These are phyloP conservation scores for Rhincodon typus DNA, from an alignment of 2,797 vertebrate species.

Conservation along the genomic window DNA sequence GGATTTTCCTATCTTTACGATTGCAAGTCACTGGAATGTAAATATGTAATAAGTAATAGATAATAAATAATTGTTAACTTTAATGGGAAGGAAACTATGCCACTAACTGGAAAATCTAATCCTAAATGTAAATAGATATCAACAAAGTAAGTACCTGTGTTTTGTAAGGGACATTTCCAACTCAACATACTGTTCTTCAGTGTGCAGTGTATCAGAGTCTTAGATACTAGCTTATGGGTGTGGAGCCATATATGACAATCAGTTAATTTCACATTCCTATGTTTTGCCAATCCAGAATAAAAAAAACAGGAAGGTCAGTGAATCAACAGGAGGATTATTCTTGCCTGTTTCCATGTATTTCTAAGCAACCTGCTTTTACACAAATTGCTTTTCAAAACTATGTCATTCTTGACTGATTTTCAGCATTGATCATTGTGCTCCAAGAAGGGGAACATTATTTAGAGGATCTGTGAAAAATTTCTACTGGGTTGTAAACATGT, in stretches of 20 bases:
- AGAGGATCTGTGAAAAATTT: not conserved
- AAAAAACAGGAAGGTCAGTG: not conserved
- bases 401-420: not conserved
- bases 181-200: not conserved
- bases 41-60: not conserved
- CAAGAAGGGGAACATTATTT: not conserved
- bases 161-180: not conserved
- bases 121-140: not conserved
- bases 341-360: not conserved
- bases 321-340: not conserved
- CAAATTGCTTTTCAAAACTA: not conserved
- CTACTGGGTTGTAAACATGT: not conserved
- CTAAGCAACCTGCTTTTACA: not conserved
- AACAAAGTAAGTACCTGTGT: not conserved
- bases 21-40: not conserved
- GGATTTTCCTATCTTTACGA: not conserved
- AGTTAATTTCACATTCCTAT: not conserved
- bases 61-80: not conserved
- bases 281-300: not conserved
- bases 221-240: not conserved
- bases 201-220: not conserved
- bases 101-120: not conserved
- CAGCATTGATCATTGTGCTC: not conserved
- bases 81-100: not conserved
- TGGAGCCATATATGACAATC: not conserved